Conservation (phyloP, 2,113 vertebrate species). For the Merops nubicus region DNA sequence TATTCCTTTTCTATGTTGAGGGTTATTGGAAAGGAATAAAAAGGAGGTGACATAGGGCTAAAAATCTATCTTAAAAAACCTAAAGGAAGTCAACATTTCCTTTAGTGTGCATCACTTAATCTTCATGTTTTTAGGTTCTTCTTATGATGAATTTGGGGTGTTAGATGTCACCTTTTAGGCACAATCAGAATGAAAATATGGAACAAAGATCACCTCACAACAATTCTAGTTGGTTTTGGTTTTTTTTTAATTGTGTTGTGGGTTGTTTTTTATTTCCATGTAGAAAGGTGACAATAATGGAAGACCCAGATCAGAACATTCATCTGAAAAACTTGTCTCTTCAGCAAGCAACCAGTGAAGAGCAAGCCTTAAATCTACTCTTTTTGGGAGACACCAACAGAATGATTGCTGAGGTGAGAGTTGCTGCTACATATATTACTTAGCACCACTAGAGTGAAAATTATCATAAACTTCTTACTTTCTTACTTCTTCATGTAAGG, state of each 20-base stretch:
- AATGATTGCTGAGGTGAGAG: conserved; percentile 93
- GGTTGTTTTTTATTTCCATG: not conserved
- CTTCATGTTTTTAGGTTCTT: not conserved
- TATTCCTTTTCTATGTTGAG: not conserved
- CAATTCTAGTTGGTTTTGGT: not conserved
- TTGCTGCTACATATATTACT: not conserved
- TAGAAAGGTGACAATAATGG: conserved; percentile 92
- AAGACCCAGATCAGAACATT: conserved; percentile 94
- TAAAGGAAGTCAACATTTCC: not conserved
- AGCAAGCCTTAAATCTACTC: conserved; percentile 93
- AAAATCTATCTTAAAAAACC: too few species aligned
- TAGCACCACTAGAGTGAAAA: not conserved
- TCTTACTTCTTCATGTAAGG: not conserved
- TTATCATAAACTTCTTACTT: not conserved
- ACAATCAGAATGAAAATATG: not conserved
- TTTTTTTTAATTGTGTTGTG: too few species aligned
- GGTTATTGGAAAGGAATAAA: not conserved
- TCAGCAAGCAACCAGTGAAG: conserved; percentile 89
- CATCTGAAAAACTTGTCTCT: conserved; percentile 94
- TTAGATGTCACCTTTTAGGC: not conserved
- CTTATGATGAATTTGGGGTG: not conserved
- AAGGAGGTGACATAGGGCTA: not conserved
- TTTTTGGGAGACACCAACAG: conserved; percentile 98
- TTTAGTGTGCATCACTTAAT: not conserved
- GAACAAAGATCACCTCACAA: not conserved